Evolutionary conservation across 1,140 invertebrate genomes (phyloP).

Genomic region (Tigriopus japonicus): DNA sequence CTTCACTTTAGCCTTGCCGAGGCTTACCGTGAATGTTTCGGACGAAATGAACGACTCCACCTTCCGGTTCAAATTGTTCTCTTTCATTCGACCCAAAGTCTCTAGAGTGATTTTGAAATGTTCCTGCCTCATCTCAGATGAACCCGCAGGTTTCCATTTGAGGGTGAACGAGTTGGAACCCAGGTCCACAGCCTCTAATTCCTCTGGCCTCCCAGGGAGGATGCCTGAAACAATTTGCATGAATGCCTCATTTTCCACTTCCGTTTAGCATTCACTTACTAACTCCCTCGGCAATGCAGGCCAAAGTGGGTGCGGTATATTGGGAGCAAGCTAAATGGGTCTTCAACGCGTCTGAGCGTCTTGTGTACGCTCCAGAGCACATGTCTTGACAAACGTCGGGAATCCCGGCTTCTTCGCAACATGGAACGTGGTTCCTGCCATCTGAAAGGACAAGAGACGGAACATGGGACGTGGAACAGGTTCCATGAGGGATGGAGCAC

Average conservation of each 20-base stretch:
- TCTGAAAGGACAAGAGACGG: too few relatives aligned
- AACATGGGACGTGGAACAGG: too few relatives aligned
- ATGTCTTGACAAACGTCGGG: slow-evolving; percentile 65
- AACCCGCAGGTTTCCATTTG: slow-evolving; percentile 41
- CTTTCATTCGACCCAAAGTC: slow-evolving; percentile 33
- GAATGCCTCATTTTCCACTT: too few relatives aligned
- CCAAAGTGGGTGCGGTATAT: slow-evolving; percentile 55
- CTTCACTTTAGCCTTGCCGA: too few relatives aligned
- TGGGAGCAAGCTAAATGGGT: slow-evolving; percentile 60
- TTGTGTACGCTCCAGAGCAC: slow-evolving; percentile 59
- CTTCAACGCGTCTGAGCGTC: slow-evolving; percentile 53
- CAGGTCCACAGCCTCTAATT: slow-evolving; percentile 44
- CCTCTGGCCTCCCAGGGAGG: slow-evolving; percentile 32
- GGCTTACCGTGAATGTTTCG: too few relatives aligned
- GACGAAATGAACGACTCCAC: too few relatives aligned
- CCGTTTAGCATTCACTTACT: slow-evolving; percentile 28
- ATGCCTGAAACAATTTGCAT: too few relatives aligned
- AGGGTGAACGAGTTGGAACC: slow-evolving; percentile 45
- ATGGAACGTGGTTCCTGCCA: slow-evolving; percentile 59
- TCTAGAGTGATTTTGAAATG: slow-evolving; percentile 51
- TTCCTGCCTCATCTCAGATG: slow-evolving; percentile 40
- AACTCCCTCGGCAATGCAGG: slow-evolving; percentile 57
- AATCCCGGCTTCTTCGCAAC: slow-evolving; percentile 53
- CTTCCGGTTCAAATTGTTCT: too few relatives aligned
- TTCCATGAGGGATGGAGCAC: too few relatives aligned